phyloP scores from a whole-genome alignment of 2,797 vertebrate species.

The Schizopygopsis malacanthus region DNA sequence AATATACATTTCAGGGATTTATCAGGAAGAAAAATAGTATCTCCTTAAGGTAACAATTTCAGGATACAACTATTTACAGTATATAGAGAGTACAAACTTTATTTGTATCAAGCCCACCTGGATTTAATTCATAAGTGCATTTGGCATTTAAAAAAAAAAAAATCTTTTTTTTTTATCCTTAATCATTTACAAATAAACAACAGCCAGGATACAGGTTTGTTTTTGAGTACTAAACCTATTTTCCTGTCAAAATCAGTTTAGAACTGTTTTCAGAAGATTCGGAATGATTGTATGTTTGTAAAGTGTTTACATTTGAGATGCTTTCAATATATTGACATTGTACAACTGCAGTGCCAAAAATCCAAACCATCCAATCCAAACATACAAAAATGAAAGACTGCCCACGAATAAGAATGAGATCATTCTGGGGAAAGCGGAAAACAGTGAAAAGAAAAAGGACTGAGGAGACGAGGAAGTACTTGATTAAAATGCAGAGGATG shows the following conservation, averaged over 20 bases:
- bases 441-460: conserved; percentile 49
- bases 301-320: not conserved
- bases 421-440: conserved; percentile 48
- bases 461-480: not conserved
- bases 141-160: not conserved
- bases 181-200: not conserved
- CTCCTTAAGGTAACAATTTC: not conserved
- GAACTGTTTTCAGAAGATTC: not conserved
- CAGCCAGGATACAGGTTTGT: not conserved
- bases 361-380: not conserved
- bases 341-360: not conserved
- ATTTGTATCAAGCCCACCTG: not conserved
- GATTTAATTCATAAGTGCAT: not conserved
- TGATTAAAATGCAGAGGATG: conserved; percentile 12
- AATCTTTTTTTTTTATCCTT: not conserved
- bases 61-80: not conserved
- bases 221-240: not conserved
- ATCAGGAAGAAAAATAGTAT: not conserved
- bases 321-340: not conserved
- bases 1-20: not conserved
- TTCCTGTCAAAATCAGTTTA: not conserved
- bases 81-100: not conserved
- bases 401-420: not conserved
- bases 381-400: not conserved
- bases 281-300: not conserved